Percentiles rank a stretch among this genome's conserved stretches.
Evolutionary conservation across 2,113 vertebrate species (phyloP).

Genomic region (Tyrannus savana): DNA sequence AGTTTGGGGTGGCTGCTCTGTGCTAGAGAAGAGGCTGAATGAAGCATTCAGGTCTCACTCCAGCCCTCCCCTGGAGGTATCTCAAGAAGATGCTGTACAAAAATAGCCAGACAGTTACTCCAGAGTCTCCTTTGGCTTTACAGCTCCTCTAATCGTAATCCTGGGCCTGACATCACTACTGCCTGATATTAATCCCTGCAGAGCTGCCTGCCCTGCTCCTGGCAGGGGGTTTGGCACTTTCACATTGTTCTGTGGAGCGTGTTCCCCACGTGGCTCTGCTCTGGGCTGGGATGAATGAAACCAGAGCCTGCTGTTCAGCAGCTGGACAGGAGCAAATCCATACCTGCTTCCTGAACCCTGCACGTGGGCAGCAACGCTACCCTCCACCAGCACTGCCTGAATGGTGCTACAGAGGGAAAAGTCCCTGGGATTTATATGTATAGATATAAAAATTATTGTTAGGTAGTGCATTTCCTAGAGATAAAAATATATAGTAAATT

Average conservation of each 20-base stretch:
- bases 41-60: neutral
- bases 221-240: neutral
- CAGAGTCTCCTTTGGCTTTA: neutral
- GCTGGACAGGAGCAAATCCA: neutral
- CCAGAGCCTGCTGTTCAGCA: neutral
- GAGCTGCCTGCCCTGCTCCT: neutral
- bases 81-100: neutral
- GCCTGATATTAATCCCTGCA: neutral
- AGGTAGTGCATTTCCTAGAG: neutral
- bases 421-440: neutral
- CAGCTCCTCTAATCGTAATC: conserved; percentile 8
- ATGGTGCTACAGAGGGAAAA: neutral
- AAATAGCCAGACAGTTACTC: conserved; percentile 22
- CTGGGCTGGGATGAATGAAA: neutral
- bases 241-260: rapidly evolving
- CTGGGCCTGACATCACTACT: neutral
- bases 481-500: neutral
- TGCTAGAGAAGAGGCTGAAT: neutral
- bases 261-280: neutral
- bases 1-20: neutral
- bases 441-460: neutral
- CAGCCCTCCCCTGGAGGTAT: neutral
- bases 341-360: neutral
- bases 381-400: neutral
- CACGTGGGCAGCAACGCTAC: no score